Conservation (phyloP, 2,888 invertebrate genomes). For the Syrphus vitripennis region DNA sequence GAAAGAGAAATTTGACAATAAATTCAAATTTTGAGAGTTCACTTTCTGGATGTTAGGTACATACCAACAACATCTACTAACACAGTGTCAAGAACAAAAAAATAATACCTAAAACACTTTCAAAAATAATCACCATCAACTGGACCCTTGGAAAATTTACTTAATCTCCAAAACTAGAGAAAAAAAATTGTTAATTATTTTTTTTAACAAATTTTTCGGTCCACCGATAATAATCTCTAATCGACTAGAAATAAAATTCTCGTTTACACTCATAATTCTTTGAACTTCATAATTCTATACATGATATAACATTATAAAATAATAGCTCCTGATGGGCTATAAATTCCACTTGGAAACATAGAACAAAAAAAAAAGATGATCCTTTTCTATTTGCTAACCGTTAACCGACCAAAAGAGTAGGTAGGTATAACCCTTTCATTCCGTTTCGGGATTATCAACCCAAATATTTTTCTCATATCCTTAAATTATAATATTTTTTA, state of each 20-base stretch:
- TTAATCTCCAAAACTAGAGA: neutral
- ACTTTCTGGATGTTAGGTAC: too few species aligned
- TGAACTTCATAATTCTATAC: neutral
- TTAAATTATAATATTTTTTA: constrained; percentile 11
- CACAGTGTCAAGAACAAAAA: too few species aligned
- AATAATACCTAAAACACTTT: neutral
- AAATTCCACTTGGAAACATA: constrained; percentile 6
- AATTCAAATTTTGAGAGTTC: too few species aligned
- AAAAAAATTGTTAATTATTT: constrained; percentile 4
- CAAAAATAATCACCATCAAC: neutral
- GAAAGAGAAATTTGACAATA: too few species aligned
- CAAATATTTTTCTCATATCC: constrained; percentile 15
- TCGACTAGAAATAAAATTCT: constrained; percentile 53
- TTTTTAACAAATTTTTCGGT: constrained; percentile 35
- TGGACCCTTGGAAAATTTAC: neutral
- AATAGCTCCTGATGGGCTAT: neutral
- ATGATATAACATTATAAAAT: neutral
- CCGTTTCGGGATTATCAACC: constrained; percentile 58
- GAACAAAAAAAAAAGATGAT: neutral
- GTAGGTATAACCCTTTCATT: constrained; percentile 33
- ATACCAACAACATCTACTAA: too few species aligned
- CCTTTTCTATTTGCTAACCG: neutral
- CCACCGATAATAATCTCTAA: constrained; percentile 56
- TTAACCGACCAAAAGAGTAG: neutral
- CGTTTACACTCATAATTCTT: constrained; percentile 27